A percentile compares a stretch with the other conserved stretches of the same genome.
These are phyloP conservation scores for Clupea harengus DNA, from an alignment of 2,113 vertebrate genomes.

Conservation along the genomic window DNA sequence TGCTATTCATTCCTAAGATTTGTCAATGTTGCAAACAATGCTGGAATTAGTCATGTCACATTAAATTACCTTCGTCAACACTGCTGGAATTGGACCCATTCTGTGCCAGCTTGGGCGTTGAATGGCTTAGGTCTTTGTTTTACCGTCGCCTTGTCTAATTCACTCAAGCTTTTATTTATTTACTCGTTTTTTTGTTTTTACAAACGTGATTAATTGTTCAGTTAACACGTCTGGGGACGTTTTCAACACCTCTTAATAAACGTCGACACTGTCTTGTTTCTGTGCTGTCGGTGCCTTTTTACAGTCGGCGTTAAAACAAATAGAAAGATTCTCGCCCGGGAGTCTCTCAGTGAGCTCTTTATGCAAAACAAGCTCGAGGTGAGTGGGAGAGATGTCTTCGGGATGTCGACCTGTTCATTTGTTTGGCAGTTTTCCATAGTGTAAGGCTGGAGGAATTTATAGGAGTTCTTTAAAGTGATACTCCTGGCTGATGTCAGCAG, in stretches of 20 bases:
- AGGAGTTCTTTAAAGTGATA: neutral
- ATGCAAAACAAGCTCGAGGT: neutral
- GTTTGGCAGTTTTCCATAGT: neutral
- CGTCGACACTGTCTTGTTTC: neutral
- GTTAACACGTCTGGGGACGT: constrained; percentile 17
- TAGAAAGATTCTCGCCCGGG: too few relatives aligned
- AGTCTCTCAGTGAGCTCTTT: neutral
- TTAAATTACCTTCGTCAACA: neutral
- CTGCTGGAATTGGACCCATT: neutral
- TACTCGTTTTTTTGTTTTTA: constrained; percentile 7
- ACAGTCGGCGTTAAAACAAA: neutral
- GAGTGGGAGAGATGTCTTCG: neutral
- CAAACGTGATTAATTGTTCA: constrained; percentile 26
- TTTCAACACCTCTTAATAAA: neutral
- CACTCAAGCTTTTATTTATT: neutral
- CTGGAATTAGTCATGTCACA: neutral
- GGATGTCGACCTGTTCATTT: neutral
- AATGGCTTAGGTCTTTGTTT: neutral
- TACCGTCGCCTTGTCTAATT: constrained; percentile 23
- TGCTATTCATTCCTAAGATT: neutral
- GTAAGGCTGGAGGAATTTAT: neutral
- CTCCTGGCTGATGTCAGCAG: too few relatives aligned
- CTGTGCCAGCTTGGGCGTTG: neutral
- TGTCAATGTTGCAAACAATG: neutral
- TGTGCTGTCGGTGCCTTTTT: neutral